Evolutionary conservation across 2,113 vertebrate genomes (phyloP).

Genomic region (Pelmatolapia mariae): DNA sequence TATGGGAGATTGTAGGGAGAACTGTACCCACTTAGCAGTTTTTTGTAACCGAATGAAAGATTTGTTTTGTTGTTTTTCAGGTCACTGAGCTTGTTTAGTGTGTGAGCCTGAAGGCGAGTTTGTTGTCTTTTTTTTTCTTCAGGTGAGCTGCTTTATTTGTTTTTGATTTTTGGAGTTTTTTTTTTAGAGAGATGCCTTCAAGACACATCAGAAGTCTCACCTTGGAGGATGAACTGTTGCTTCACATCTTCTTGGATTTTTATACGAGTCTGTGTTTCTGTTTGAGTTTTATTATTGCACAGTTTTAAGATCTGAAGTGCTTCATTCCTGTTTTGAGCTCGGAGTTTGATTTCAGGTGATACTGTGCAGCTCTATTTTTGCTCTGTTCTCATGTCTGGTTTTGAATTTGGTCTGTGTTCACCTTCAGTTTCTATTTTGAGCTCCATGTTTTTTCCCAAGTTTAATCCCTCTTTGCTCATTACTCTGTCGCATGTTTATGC

Average conservation of each 20-base stretch:
- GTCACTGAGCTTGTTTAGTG: not conserved
- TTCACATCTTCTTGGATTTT: not conserved
- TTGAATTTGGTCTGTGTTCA: not conserved
- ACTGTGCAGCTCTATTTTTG: not conserved
- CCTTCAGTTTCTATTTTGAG: not conserved
- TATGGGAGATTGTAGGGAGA: not conserved
- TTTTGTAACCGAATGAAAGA: not conserved
- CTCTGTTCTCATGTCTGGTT: not conserved
- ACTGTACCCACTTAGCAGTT: not conserved
- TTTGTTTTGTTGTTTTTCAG: not conserved
- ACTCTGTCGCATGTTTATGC: not conserved
- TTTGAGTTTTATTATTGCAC: not conserved
- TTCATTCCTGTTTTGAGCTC: not conserved
- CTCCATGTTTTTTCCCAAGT: not conserved
- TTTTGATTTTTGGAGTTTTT: not conserved
- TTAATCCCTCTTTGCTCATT: not conserved
- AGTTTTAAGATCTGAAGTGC: not conserved
- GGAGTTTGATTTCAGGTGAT: not conserved
- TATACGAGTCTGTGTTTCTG: not conserved
- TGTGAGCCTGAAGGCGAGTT: not conserved
- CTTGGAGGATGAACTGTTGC: not conserved
- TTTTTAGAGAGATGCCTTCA: not conserved
- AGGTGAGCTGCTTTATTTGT: not conserved
- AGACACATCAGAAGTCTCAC: not conserved
- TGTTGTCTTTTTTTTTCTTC: not conserved